Evolutionary conservation across 1,140 invertebrate species (phyloP).

Genomic region (Zaprionus inermis): DNA sequence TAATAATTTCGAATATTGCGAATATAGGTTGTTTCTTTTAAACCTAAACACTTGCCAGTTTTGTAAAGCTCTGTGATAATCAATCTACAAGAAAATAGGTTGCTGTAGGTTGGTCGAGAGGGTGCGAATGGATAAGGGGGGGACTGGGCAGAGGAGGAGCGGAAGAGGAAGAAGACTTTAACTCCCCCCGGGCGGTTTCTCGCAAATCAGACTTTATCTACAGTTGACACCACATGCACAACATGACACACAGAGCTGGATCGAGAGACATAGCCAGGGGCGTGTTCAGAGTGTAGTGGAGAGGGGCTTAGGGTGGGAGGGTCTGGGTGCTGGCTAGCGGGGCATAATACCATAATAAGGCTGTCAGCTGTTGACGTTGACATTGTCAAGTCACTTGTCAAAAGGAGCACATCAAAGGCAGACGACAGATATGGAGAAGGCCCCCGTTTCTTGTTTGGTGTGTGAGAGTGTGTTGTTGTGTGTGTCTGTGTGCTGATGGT

Average conservation of each 20-base stretch:
- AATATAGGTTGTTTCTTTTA: too few relatives aligned
- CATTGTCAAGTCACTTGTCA: conserved; percentile 84
- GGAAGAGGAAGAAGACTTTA: background rate
- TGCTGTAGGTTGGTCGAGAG: background rate
- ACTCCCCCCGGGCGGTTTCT: background rate
- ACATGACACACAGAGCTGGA: conserved; percentile 6
- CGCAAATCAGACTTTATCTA: conserved; percentile 18
- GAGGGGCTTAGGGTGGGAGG: background rate
- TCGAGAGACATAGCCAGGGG: background rate
- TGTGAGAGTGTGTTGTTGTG: conserved; percentile 2
- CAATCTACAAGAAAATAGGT: background rate
- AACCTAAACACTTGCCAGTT: background rate
- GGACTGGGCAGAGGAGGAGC: background rate
- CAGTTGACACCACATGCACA: conserved; percentile 23
- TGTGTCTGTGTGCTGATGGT: conserved; percentile 47
- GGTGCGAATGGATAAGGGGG: too few relatives aligned
- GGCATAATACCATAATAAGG: conserved; percentile 78
- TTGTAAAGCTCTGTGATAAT: background rate
- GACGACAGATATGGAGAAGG: conserved; percentile 78
- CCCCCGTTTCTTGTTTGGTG: conserved; percentile 42
- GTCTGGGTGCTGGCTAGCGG: background rate
- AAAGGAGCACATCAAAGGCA: conserved; percentile 81
- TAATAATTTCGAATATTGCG: too few relatives aligned
- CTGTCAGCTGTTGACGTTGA: conserved; percentile 83
- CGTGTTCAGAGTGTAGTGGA: background rate